Base-by-base conservation (phyloP, 1,140 invertebrate species). In the Bradysia coprophila region DNA sequence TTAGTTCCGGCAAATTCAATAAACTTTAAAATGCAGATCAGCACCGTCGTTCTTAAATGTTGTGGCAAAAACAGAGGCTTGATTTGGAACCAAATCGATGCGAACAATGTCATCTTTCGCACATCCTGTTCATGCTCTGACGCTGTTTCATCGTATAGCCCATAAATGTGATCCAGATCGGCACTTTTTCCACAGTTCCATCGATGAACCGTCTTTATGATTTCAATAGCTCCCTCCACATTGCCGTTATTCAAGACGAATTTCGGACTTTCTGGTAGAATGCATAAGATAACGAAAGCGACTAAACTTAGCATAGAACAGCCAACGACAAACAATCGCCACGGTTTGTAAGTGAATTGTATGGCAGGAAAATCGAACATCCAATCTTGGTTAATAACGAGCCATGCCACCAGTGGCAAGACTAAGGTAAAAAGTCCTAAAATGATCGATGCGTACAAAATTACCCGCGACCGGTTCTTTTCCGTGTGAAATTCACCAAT, bases 261-360 rank as follows among this genome's bases (percentile, higher is more conserved):
- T 53, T 80, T 80, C 0, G 82, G 81, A 50, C 76, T 83, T 52
- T 86, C 81, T 0, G 73, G 72, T 13, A 74, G 62, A 4, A 63
- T 57, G 9, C 71, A 63, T 0, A 67, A 48, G 49, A 71, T 54
- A 0, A 70, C 10, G 1, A 18, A 21, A 21, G 22, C 10, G 1
- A 44, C 4, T 13, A 40, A 34, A 21, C 20, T 31, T 4, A 23
- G 21, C 6, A 39, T n/a, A 21, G 19, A 21, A 19, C 32, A 40
- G 9, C 33, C 11, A 10, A 40, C 21, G 9, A 44, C 9, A 36
- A 40, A 36, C 2, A 44, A 18, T 22, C 43, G n/a, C 43, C 43
- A 44, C n/a, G 43, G 43, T 21, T 44, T 44, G 13, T 40, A 44
- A 11, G 31, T 31, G 19, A 44, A 19, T 15, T 24, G 13, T 1